These are phyloP conservation scores for Otolemur garnettii DNA, from an alignment of 2,113 vertebrate genomes.

Conservation along the genomic window DNA sequence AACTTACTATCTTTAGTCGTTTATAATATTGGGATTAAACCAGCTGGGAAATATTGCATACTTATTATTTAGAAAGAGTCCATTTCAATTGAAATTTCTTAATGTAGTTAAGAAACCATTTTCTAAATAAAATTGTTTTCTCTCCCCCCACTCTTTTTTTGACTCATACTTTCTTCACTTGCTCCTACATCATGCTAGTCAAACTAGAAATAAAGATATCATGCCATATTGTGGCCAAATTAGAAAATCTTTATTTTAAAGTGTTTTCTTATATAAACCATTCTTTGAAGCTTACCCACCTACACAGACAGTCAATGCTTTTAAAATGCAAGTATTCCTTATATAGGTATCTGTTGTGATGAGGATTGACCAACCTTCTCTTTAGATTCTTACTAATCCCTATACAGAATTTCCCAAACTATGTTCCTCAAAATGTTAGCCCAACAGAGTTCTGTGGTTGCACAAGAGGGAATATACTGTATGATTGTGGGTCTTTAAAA, in stretches of 20 bases:
- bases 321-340: background rate
- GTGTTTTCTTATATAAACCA: background rate
- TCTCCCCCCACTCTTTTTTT: background rate
- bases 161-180: background rate
- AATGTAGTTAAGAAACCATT: background rate
- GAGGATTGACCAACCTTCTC: background rate
- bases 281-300: background rate
- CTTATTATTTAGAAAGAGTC: background rate
- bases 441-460: background rate
- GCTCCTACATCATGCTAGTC: background rate
- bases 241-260: slow-evolving; percentile 50
- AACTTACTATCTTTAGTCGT: background rate
- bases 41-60: background rate
- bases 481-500: background rate
- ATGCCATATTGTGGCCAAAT: background rate
- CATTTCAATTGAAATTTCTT: slow-evolving; percentile 17
- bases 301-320: background rate
- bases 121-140: slow-evolving; percentile 31
- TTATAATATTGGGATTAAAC: background rate
- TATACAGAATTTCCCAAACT: background rate
- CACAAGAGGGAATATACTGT: background rate
- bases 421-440: background rate
- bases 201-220: slow-evolving; percentile 7
- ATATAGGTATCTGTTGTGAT: background rate
- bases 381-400: slow-evolving; percentile 15